Percentiles rank a stretch among this genome's conserved stretches.
These are phyloP conservation scores for Muschampia plurimacula DNA, from an alignment of 2,888 invertebrate genomes.

Conservation along the genomic window DNA sequence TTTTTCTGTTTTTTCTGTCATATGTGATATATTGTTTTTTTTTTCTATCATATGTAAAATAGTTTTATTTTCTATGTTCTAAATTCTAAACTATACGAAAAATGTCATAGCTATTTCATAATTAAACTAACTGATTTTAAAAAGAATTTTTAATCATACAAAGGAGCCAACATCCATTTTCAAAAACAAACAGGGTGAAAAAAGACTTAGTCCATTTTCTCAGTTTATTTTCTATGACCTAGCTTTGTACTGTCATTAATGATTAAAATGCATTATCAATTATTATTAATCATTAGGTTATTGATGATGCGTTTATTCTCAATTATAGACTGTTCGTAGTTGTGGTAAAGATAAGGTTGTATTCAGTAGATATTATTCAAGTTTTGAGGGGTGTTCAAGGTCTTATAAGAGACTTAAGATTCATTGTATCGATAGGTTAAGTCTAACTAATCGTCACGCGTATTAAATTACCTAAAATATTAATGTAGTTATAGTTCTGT, in stretches of 20 bases:
- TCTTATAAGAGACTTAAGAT: neutral
- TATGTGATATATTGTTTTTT: too few relatives aligned
- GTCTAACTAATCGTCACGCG: neutral
- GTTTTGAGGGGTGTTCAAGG: neutral
- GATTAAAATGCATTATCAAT: conserved; percentile 2
- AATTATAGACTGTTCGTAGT: conserved; percentile 22
- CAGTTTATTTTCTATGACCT: conserved; percentile 23
- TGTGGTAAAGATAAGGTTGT: conserved; percentile 27
- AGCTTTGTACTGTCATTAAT: conserved; percentile 16
- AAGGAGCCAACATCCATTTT: conserved; percentile 21
- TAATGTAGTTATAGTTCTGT: neutral
- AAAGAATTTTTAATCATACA: conserved; percentile 4
- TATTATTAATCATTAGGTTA: conserved; percentile 2
- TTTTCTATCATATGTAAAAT: too few relatives aligned
- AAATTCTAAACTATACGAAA: too few relatives aligned
- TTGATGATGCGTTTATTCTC: conserved; percentile 5
- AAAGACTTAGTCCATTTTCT: conserved; percentile 30
- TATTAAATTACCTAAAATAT: neutral
- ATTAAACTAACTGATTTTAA: neutral
- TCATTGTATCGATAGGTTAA: neutral
- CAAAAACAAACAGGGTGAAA: conserved; percentile 34
- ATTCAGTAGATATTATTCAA: neutral
- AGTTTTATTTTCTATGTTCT: too few relatives aligned
- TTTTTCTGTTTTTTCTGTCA: neutral
- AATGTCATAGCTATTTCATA: neutral